Conservation (phyloP, 92 coral and sea anemone species). For the Metridium senile region DNA sequence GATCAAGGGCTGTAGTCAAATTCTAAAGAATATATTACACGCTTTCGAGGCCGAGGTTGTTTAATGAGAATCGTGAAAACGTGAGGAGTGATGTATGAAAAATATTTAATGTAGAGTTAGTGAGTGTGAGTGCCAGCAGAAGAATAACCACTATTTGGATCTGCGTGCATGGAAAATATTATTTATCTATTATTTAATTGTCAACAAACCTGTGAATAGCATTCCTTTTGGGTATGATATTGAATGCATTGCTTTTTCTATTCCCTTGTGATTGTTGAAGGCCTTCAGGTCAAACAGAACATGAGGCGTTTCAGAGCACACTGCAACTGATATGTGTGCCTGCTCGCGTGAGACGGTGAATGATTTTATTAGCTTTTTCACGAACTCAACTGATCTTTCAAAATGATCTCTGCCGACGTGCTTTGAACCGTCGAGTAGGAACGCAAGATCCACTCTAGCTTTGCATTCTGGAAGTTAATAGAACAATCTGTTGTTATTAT, state of each 20-base stretch:
- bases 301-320: constrained; percentile 62
- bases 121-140: too few species aligned
- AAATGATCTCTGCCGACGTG: constrained; percentile 45
- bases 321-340: constrained; percentile 66
- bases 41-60: too few species aligned
- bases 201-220: constrained; percentile 46
- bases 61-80: too few species aligned
- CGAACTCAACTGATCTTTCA: constrained; percentile 44
- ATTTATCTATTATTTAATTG: not conserved
- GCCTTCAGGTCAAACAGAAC: constrained; percentile 67
- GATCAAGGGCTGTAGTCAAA: too few species aligned
- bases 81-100: too few species aligned
- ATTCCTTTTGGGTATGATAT: constrained; percentile 53
- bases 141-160: too few species aligned
- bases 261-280: constrained; percentile 45
- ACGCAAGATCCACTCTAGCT: constrained; percentile 73
- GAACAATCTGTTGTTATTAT: not conserved
- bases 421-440: constrained; percentile 73
- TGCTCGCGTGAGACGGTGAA: constrained; percentile 61
- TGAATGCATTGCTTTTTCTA: constrained; percentile 60
- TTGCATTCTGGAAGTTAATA: constrained; percentile 39
- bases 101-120: too few species aligned
- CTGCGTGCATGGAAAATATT: too few species aligned
- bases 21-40: too few species aligned
- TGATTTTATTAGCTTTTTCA: constrained; percentile 51